Evolutionary conservation across 2,888 invertebrate genomes (phyloP), one percentile per base, ranked within the genome.

Genomic region (Drosophila mimetica): DNA sequence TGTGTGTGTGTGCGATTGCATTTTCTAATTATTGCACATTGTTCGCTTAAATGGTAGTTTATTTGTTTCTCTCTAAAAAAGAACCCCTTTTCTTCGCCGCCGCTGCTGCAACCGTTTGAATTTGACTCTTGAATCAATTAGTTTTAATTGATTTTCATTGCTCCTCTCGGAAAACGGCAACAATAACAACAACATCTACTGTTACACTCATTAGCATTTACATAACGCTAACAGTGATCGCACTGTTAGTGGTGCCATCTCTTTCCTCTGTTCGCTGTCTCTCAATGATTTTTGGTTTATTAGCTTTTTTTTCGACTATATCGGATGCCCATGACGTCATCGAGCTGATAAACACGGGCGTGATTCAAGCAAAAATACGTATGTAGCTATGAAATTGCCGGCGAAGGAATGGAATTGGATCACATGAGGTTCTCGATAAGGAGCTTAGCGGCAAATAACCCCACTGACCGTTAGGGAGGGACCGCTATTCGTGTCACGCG

Each of bases 131-230:
- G 74, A 74, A 84, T 78, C 84, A 88, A 88, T 88, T 88, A 88
- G 88, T 75, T 89, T 88, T 84, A 89, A 89, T 88, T 88, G 86
- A 84, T 88, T 88, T 86, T 88, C 88, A 89, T 89, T 88, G 87
- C 80, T 82, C 74, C 75, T 78, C 79, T 64, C 20, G 57, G 69
- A 66, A 55, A 54, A 37, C 65, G 36, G 22, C 64, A 50, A 44
- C 30, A 63, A 16, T 13, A 36, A 30, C 36, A 22, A 18, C 39
- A 39, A 11, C 39, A 18, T 20, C 39, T 44, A 16, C 28, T 30
- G 54, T 37, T 47, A 60, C 20, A 51, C 71, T 71, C 52, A 65
- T 65, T 59, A 59, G 46, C 60, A 42, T 67, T 70, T 70, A 70
- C 60, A 70, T 70, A 70, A 70, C 54, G 22, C 41, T 54, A 54